These are phyloP conservation scores for Lepetodrilus schrolli DNA, from an alignment of 2,888 invertebrate genomes.

Conservation along the genomic window DNA sequence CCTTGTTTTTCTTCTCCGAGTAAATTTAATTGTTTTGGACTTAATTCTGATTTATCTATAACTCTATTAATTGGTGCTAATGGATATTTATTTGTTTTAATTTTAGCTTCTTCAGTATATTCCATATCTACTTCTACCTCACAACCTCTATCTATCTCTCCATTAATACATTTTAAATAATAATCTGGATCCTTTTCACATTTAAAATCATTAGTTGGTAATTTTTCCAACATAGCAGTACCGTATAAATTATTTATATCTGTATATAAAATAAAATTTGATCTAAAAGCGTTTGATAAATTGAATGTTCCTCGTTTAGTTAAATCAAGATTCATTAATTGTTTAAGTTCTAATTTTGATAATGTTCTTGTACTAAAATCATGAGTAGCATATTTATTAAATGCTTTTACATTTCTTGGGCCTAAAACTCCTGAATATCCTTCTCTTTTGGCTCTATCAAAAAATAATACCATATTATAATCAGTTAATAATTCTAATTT, in stretches of 20 bases:
- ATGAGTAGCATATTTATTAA: conserved; percentile 29
- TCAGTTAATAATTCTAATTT: conserved; percentile 41
- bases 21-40: conserved; percentile 36
- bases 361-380: conserved; percentile 21
- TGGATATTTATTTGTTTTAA: conserved; percentile 10
- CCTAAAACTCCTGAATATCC: conserved; percentile 38
- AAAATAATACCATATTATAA: conserved; percentile 37
- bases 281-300: conserved; percentile 16
- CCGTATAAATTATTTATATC: no score
- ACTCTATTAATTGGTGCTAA: conserved; percentile 10
- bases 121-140: no score
- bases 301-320: conserved; percentile 17
- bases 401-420: conserved; percentile 37
- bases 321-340: conserved; percentile 1
- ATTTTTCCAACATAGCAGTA: conserved; percentile 27
- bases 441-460: no score
- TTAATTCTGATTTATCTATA: conserved; percentile 34
- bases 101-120: no score
- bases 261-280: conserved; percentile 18
- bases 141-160: no score
- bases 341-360: conserved; percentile 28
- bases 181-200: no score
- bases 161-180: no score
- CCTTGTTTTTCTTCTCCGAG: no score
- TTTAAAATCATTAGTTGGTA: conserved; percentile 30